Conservation (phyloP, 2,888 invertebrate species). For the Halictus quadricinctus region DNA sequence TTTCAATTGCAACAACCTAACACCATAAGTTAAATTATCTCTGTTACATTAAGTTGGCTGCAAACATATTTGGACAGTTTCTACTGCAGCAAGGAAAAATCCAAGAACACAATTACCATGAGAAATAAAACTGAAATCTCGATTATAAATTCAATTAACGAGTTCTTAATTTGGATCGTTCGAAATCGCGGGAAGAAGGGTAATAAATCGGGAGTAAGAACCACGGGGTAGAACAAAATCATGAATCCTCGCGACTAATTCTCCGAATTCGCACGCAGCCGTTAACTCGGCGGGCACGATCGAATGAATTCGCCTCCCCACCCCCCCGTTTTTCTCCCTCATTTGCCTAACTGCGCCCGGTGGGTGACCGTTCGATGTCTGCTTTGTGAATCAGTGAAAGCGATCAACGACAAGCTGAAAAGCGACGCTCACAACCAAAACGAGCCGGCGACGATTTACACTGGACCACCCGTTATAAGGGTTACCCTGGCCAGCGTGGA, state of each 20-base stretch:
- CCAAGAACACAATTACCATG: background rate
- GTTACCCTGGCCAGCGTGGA: constrained; percentile 83
- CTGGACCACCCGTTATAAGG: constrained; percentile 81
- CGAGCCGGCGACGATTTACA: constrained; percentile 81
- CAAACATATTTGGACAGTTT: too few relatives aligned
- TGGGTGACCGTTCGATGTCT: constrained; percentile 40
- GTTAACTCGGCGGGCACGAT: background rate
- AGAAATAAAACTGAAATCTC: background rate
- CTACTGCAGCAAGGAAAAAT: background rate
- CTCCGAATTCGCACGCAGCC: constrained; percentile 23
- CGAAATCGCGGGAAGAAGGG: background rate
- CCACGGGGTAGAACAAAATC: background rate
- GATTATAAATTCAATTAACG: background rate
- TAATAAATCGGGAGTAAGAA: background rate
- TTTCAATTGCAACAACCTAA: too few relatives aligned
- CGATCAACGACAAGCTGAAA: constrained; percentile 80
- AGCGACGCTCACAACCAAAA: constrained; percentile 78
- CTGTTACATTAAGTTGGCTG: too few relatives aligned
- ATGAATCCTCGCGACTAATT: constrained; percentile 32
- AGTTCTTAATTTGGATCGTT: constrained; percentile 1
- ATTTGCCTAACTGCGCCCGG: constrained; percentile 32
- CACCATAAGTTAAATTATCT: too few relatives aligned
- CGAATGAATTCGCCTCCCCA: constrained; percentile 28
- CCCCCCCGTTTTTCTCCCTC: constrained; percentile 6
- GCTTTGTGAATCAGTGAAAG: constrained; percentile 73